Base-by-base conservation (phyloP, 2,888 invertebrate species). In the Sinopyrophorus schimmeli region DNA sequence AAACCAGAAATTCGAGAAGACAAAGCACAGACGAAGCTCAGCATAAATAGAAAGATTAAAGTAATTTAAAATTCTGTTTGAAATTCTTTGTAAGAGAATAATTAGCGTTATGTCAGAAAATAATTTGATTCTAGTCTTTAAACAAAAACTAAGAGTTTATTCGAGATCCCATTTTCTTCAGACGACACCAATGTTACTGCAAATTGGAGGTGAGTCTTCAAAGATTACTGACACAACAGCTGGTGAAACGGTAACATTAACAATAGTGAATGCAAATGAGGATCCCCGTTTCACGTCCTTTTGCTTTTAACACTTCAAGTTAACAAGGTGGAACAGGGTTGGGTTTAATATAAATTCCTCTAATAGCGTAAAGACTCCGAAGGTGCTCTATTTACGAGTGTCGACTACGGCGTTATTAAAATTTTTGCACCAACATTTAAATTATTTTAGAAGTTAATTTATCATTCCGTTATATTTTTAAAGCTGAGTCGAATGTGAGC, bases 251-350 rank as follows among this genome's bases (percentile, higher is more conserved):
- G 35, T 24, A 35, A 35, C 35, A 43, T 34, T 43, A 32, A 43
- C 32, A 43, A 43, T 43, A 43, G 26, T 20, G 32, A 32, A 43
- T 43, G 43, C 34, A 43, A 43, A 43, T 43, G 27, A 43, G 32
- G 26, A 34, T 20, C 43, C 26, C 20, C 27, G 15, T 41, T 43
- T 27, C 43, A 34, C 26, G 24, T 26, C 43, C 26, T 23, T 43
- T 43, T 32, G 43, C 42, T 43, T 43, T 43, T 43, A 43, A 43
- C 43, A 43, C 43, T 32, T 34, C 26, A 20, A 34, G 24, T 43
- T 35, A 43, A 34, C 32, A 43, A 43, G 32, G 26, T 24, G 14
- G 24, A 35, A 35, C 35, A 35, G 35, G 35, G 23, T 10, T 24
- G 35, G 35, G 23, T 10, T 35, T 35, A 35, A 35, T 35, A 24